Conservation (phyloP, 1,140 invertebrate genomes). For the Drosophila tsacasi region DNA sequence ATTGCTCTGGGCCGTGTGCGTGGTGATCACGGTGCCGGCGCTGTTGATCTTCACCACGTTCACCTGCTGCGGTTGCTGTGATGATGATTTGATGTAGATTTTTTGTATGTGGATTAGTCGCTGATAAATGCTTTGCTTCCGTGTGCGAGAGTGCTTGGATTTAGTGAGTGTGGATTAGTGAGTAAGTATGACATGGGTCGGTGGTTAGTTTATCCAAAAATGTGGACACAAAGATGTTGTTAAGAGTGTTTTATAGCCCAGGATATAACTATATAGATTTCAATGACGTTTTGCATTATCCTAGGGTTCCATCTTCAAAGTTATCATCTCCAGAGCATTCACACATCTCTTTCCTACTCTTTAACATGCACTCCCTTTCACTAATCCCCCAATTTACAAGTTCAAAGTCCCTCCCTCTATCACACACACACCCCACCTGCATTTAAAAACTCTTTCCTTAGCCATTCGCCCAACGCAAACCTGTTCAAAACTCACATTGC, state of each 20-base stretch:
- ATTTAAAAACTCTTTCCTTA: background rate
- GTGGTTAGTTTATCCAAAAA: background rate
- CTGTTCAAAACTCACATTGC: conserved; percentile 68
- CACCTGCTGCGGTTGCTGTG: conserved; percentile 85
- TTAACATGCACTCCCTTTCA: background rate
- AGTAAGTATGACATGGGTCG: background rate
- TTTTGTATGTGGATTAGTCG: conserved; percentile 27
- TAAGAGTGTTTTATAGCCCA: background rate
- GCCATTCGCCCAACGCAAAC: background rate
- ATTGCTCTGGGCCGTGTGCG: conserved; percentile 76
- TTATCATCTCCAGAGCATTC: background rate
- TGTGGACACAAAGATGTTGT: background rate
- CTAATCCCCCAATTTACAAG: background rate
- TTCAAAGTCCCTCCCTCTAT: background rate
- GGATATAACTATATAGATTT: too few species aligned
- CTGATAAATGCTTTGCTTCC: conserved; percentile 7
- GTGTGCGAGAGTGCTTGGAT: background rate
- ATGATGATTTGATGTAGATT: conserved; percentile 9
- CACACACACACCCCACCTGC: background rate
- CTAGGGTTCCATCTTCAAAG: background rate
- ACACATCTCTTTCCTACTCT: background rate
- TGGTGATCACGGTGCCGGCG: conserved; percentile 81
- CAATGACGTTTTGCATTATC: background rate
- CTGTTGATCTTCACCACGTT: conserved; percentile 84
- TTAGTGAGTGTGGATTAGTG: conserved; percentile 1